Evolutionary conservation across 2,797 vertebrate species (phyloP).

Genomic region (Vespertilio murinus): DNA sequence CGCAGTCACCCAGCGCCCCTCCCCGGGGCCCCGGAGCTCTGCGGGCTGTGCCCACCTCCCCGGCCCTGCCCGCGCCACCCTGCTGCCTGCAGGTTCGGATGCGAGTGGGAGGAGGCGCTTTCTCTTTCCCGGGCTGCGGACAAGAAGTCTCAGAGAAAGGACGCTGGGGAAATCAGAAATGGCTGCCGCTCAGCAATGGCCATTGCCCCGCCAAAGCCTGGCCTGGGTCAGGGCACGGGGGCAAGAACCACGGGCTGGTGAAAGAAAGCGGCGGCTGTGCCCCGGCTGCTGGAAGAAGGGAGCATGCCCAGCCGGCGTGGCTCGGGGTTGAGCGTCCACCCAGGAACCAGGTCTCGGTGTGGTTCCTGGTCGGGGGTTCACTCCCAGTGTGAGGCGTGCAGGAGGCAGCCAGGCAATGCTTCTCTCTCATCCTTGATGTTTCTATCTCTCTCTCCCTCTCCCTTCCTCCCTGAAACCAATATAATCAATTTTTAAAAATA

Average conservation of each 20-base stretch:
- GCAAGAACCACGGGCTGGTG: neutral
- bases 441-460: neutral
- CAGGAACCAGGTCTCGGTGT: neutral
- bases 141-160: constrained; percentile 58
- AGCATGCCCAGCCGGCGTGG: neutral
- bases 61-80: neutral
- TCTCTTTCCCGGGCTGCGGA: constrained; percentile 44
- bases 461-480: neutral
- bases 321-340: too few species aligned
- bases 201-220: too few species aligned
- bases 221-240: neutral
- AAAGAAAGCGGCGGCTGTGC: too few species aligned
- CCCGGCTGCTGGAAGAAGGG: neutral
- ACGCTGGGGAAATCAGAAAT: constrained; percentile 54
- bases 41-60: neutral
- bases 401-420: neutral
- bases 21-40: neutral
- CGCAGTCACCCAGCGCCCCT: rapidly evolving
- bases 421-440: neutral
- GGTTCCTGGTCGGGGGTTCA: neutral
- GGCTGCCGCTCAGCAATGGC: neutral
- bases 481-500: neutral
- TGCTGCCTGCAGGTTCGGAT: neutral
- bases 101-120: neutral
- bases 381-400: neutral